Evolutionary conservation across 2,888 invertebrate genomes (phyloP), one percentile per base, ranked within the genome.

Genomic region (Drosophila nigricruria): DNA sequence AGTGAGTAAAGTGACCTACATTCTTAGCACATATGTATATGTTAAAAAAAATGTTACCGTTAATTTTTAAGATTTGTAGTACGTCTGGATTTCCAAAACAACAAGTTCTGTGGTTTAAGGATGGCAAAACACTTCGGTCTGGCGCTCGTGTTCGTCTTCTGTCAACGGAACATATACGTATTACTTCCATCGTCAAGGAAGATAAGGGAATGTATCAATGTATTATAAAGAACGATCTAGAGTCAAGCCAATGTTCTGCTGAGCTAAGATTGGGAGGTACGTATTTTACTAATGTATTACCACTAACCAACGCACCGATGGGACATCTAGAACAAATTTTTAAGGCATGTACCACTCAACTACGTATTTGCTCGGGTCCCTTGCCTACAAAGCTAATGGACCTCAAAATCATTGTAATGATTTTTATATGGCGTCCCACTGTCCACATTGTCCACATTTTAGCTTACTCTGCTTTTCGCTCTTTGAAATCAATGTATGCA

Each of bases 121-220:
- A 97, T 91, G 96, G 96, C 0, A 94, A 94, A 81, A 93, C 94
- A 20, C 88, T 96, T 45, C 94, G 94, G 62, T 93, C 94, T 6
- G 94, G 94, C 43, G 94, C 94, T 30, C 93, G 95, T 56, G 93
- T 94, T 23, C 93, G 94, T 73, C 88, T 95, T 85, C 92, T 94
- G 86, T 93, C 94, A 9, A 93, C 94, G 73, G 94, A 94, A 71
- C 93, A 94, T 73, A 93, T 94, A 72, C 93, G 94, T 80, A 94
- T 96, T 87, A 95, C 94, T 71, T 94, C 95, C 56, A 93, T 97
- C 42, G 95, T 95, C 60, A 95, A 96, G 79, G 96, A 96, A 71
- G 97, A 98, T 91, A 95, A 96, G 81, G 98, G 98, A 34, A 96
- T 97, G 95, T 98, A 97, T 92, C 98, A 98, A 91, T 98, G 98